A percentile compares a stretch with the other conserved stretches of the same genome.
Conservation (phyloP, 2,888 invertebrate genomes). For the Pterobdella sp. region DNA sequence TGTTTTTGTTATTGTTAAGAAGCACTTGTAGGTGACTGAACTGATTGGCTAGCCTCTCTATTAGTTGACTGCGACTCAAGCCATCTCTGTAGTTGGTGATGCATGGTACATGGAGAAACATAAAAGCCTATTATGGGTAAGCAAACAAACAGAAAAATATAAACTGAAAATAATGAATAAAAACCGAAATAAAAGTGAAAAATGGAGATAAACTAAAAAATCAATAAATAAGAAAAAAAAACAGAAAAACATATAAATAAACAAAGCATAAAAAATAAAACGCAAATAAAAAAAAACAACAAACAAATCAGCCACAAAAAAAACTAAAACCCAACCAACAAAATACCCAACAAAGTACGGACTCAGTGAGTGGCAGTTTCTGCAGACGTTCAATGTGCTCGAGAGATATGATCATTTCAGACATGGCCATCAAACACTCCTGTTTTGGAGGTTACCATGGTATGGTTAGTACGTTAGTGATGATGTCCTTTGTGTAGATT, state of each 20-base stretch:
- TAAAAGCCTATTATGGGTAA: neutral
- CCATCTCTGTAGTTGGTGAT: constrained; percentile 22
- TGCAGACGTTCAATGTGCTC: constrained; percentile 38
- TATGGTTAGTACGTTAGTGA: too few relatives aligned
- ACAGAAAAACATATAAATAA: too few relatives aligned
- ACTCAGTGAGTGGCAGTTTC: neutral
- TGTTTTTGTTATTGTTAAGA: constrained; percentile 59
- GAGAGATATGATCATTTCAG: neutral
- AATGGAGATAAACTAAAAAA: too few relatives aligned
- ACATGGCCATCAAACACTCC: neutral
- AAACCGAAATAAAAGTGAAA: too few relatives aligned
- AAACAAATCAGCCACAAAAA: too few relatives aligned
- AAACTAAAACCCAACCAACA: too few relatives aligned
- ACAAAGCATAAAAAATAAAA: too few relatives aligned
- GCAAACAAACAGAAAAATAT: neutral
- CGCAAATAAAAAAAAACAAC: too few relatives aligned
- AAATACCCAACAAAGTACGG: neutral
- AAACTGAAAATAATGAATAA: too few relatives aligned
- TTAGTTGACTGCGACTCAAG: constrained; percentile 56
- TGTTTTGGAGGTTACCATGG: neutral
- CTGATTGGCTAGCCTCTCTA: constrained; percentile 68
- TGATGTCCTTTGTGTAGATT: neutral
- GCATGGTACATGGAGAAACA: neutral
- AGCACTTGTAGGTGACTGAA: constrained; percentile 67
- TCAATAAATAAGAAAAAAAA: too few relatives aligned